These are phyloP conservation scores for Drosophila fulvimacula DNA, from an alignment of 2,888 invertebrate species.

Conservation along the genomic window DNA sequence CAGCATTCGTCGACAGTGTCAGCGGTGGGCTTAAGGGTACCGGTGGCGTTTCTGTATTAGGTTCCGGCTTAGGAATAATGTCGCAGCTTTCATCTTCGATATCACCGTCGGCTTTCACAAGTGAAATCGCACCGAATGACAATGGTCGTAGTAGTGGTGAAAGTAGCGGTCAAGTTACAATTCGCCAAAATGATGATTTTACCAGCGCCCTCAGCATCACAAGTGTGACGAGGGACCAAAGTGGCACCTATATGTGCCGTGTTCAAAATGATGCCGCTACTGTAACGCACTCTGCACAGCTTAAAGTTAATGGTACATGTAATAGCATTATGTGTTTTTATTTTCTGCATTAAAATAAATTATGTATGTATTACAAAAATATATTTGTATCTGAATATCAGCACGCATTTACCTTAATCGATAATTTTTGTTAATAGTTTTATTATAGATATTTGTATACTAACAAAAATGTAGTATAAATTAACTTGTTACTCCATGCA, in stretches of 20 bases:
- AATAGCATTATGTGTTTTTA: conserved; percentile 29
- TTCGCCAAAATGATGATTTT: conserved; percentile 87
- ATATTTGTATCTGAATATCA: too few relatives aligned
- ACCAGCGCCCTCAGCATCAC: conserved; percentile 87
- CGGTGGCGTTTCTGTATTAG: conserved; percentile 77
- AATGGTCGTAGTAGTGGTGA: conserved; percentile 82
- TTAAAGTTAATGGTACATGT: conserved; percentile 87
- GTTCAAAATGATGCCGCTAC: conserved; percentile 87
- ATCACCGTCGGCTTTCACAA: conserved; percentile 34
- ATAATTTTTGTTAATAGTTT: background rate
- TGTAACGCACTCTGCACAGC: conserved; percentile 87
- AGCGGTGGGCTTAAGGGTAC: conserved; percentile 80
- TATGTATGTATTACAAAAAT: background rate
- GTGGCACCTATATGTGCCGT: conserved; percentile 87
- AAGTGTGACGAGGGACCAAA: conserved; percentile 86
- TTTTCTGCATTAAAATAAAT: background rate
- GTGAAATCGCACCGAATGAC: conserved; percentile 67
- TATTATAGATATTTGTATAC: background rate
- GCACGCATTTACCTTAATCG: background rate
- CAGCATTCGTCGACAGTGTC: conserved; percentile 64
- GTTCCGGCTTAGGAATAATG: conserved; percentile 46
- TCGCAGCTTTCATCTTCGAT: conserved; percentile 47
- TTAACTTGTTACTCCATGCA: background rate
- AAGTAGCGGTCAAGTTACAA: conserved; percentile 86
- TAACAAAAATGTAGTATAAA: background rate